phyloP scores from a whole-genome alignment of 2,797 vertebrate species.

The Hemitrygon akajei region DNA sequence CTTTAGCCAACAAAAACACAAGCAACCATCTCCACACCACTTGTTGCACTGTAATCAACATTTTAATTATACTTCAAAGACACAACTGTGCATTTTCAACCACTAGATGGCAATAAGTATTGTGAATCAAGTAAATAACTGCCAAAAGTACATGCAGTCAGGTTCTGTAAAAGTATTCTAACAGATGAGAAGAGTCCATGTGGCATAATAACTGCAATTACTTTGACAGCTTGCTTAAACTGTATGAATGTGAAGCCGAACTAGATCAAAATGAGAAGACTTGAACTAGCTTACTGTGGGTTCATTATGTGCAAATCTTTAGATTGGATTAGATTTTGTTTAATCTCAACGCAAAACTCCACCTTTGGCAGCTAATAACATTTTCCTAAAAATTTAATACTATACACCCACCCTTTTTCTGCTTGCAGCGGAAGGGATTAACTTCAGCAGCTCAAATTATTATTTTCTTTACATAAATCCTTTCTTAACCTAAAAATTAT shows the following conservation, averaged over 20 bases:
- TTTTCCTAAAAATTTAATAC: background rate
- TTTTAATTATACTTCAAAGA: background rate
- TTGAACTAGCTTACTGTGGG: background rate
- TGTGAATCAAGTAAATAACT: background rate
- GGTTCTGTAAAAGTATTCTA: background rate
- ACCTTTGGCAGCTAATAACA: background rate
- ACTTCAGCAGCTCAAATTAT: background rate
- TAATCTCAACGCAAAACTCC: too few relatives aligned
- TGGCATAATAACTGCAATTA: background rate
- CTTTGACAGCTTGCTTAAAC: background rate
- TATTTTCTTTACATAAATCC: background rate
- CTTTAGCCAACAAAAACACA: background rate
- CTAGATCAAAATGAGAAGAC: background rate
- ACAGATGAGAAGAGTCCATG: background rate
- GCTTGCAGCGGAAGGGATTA: background rate
- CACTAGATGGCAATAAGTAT: slow-evolving; percentile 10
- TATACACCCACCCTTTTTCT: background rate
- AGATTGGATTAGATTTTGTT: background rate
- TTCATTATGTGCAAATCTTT: background rate
- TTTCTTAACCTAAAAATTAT: background rate
- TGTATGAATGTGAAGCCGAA: background rate
- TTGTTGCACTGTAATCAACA: background rate
- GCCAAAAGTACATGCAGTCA: background rate
- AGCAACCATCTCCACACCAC: background rate
- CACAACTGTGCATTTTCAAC: background rate